Evolutionary conservation across 2,797 vertebrate genomes (phyloP).

Genomic region (Gallinago stenura): DNA sequence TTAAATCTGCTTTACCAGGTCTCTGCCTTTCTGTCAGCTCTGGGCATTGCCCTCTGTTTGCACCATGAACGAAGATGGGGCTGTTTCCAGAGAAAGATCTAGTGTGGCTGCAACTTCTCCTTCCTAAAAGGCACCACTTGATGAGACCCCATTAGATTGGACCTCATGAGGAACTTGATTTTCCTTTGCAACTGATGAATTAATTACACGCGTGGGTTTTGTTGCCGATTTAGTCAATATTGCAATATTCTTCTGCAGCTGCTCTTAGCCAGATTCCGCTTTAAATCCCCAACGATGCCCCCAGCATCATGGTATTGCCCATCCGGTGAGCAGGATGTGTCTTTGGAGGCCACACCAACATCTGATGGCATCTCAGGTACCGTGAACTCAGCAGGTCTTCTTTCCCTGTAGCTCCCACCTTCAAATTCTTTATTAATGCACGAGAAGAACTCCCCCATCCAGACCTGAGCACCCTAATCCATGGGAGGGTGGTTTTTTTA

Average conservation of each 20-base stretch:
- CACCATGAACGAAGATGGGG: accelerated
- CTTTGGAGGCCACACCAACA: not conserved
- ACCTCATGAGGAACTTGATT: not conserved
- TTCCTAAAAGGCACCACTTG: not conserved
- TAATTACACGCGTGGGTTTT: accelerated
- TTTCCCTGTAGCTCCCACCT: not conserved
- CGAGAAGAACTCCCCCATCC: not conserved
- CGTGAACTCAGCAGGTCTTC: not conserved
- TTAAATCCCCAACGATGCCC: not conserved
- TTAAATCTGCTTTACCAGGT: not conserved
- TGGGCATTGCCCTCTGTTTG: accelerated
- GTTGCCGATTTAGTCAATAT: accelerated
- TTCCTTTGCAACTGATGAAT: not conserved
- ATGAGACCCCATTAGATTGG: not conserved
- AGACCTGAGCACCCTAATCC: not conserved
- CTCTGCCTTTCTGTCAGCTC: not conserved
- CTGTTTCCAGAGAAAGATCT: not conserved
- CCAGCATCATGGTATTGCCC: not conserved
- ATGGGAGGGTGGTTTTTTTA: not conserved
- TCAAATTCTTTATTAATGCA: not conserved
- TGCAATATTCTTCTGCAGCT: not conserved
- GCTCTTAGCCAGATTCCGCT: not conserved
- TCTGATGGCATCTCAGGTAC: not conserved
- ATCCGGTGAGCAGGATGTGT: accelerated
- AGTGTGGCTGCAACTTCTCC: not conserved